Evolutionary conservation across 2,113 vertebrate species (phyloP), one percentile per base, ranked within the genome.

Genomic region (Burhinus bistriatus): DNA sequence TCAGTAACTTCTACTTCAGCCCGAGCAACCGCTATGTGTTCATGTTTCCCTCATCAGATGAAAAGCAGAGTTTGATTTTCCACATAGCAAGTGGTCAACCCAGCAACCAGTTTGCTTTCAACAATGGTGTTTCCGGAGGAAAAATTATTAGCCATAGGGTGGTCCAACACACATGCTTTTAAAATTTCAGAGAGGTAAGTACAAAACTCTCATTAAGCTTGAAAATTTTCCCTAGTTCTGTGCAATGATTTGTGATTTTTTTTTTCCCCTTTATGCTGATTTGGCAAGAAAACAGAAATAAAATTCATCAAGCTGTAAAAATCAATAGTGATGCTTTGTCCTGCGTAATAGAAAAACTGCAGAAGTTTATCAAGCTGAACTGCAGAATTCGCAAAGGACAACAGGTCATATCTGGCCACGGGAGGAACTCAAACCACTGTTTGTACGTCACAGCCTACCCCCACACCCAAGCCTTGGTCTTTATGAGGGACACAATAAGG

Each of bases 231-330:
- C 26, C 11, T 17, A 42, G 55, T 54, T 94, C 58, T 32, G 57
- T 38, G 44, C 52, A 69, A 57, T 29, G 68, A 89, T 72, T 76
- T 87, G 40, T 65, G 68, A 23, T 73, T 80, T 89, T 65, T 45
- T 17, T 65, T 45, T 17, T 12, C 7, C 19, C 38, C 32, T 78
- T 94, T 69, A 32, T 64, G 83, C 61, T 84, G 76, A 92, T 92
- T 89, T 90, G 89, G 59, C 89, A 91, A 61, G 40, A 79, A 83
- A 84, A 70, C 27, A 78, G 79, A 93, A 92, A 79, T 71, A 95
- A 92, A 94, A 92, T 78, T 78, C 51, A 89, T 84, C 77, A 84
- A 91, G 77, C 91, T 83, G 73, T 89, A 94, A 84, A 96, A 96
- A 89, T 82, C 93, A 85, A 91, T 93, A 96, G 66, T 10, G 91